Conservation (phyloP, 2,113 vertebrate genomes). For the Ictidomys tridecemlineatus region DNA sequence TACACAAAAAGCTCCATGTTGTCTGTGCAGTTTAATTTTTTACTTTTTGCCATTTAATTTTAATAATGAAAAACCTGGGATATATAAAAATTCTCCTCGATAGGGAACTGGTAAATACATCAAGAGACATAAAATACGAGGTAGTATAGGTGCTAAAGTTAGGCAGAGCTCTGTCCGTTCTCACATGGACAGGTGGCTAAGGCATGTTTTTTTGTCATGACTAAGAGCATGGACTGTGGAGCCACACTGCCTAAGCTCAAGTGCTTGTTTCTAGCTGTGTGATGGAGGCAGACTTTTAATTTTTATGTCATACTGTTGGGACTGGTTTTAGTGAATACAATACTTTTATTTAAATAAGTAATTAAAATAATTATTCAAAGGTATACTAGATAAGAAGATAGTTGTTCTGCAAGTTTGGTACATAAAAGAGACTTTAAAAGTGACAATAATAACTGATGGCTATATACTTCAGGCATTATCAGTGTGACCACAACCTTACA, state of each 20-base stretch:
- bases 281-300: not conserved
- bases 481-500: not conserved
- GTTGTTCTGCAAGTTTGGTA: not conserved
- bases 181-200: not conserved
- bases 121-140: not conserved
- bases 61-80: slow-evolving; percentile 29
- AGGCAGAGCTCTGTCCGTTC: not conserved
- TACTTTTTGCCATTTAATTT: slow-evolving; percentile 23
- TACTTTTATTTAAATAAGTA: slow-evolving; percentile 22
- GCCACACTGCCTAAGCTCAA: not conserved
- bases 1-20: not conserved
- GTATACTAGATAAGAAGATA: not conserved
- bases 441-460: not conserved
- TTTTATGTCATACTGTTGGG: not conserved
- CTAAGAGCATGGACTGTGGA: not conserved
- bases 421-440: not conserved
- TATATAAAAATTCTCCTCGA: not conserved
- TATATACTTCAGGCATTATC: not conserved
- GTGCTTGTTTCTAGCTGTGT: not conserved
- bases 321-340: not conserved
- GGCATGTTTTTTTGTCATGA: not conserved
- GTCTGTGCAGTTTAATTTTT: not conserved
- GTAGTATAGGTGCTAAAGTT: not conserved
- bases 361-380: slow-evolving; percentile 23
- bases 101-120: not conserved